Conservation (phyloP, 2,888 invertebrate species). For the Cenopis cana region DNA sequence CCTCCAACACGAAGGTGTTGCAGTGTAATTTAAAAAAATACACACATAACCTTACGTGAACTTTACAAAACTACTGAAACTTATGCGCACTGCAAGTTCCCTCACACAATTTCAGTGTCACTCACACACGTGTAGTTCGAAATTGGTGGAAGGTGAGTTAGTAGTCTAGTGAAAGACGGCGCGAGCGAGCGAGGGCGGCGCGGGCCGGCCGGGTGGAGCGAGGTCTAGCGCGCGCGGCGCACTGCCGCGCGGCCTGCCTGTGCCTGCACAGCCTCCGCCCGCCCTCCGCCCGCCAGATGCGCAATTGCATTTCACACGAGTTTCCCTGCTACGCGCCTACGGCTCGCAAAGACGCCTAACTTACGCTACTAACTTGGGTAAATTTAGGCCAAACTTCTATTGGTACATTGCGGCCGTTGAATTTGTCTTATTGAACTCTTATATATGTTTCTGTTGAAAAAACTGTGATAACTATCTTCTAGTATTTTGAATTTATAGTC, state of each 20-base stretch:
- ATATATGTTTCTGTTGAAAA: no score
- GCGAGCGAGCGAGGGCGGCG: conserved; percentile 2
- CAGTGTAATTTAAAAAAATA: conserved; percentile 58
- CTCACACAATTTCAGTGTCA: conserved; percentile 22
- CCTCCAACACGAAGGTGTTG: conserved; percentile 58
- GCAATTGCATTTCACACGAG: conserved; percentile 74
- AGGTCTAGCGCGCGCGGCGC: conserved; percentile 67
- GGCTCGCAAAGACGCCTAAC: conserved; percentile 15
- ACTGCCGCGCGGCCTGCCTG: conserved; percentile 73
- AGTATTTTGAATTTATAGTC: no score
- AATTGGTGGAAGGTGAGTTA: conserved; percentile 10
- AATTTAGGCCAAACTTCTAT: conserved; percentile 31
- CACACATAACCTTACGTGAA: conserved; percentile 18
- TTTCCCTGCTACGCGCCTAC: conserved; percentile 46
- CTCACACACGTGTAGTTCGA: conserved; percentile 17
- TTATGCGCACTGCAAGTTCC: conserved; percentile 34
- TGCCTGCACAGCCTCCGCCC: conserved; percentile 77
- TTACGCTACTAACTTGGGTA: conserved; percentile 19
- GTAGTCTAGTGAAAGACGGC: not conserved
- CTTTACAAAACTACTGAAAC: conserved; percentile 11
- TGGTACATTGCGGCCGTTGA: not conserved
- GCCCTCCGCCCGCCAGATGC: conserved; percentile 67
- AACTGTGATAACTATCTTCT: not conserved
- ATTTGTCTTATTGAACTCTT: conserved; percentile 3
- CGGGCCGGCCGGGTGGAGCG: conserved; percentile 55